Conservation (phyloP, 2,113 vertebrate genomes). For the Chinchilla lanigera region DNA sequence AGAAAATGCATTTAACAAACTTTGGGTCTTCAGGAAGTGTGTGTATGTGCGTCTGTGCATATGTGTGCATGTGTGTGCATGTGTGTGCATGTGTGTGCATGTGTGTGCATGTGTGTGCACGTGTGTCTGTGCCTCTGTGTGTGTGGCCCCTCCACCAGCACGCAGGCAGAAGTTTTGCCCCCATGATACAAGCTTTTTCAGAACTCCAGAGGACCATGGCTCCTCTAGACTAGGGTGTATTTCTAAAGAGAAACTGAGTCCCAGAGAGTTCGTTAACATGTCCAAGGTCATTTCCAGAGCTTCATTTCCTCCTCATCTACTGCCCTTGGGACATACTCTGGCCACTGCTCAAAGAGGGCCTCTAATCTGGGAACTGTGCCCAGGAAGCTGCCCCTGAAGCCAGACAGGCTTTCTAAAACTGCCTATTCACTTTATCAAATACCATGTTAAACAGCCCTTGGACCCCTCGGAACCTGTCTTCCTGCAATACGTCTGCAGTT, state of each 20-base stretch:
- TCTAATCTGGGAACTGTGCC: not conserved
- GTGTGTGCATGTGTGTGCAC: too few relatives aligned
- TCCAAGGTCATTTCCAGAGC: not conserved
- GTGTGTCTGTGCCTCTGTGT: not conserved
- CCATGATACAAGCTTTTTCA: not conserved
- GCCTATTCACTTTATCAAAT: not conserved
- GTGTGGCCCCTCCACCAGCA: rapidly evolving
- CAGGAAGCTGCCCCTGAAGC: rapidly evolving
- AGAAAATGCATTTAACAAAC: not conserved
- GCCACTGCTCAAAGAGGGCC: not conserved
- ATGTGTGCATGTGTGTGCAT: not conserved
- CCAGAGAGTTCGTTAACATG: not conserved
- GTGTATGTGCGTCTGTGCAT: not conserved
- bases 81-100: not conserved
- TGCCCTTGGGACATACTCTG: rapidly evolving
- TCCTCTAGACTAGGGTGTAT: rapidly evolving
- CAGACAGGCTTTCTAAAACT: not conserved
- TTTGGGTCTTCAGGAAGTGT: not conserved
- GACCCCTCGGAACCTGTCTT: not conserved
- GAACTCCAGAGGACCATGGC: not conserved
- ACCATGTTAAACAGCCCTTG: rapidly evolving
- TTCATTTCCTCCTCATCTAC: rapidly evolving
- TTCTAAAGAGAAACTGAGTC: not conserved
- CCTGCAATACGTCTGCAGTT: not conserved
- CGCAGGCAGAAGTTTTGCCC: not conserved